Base-by-base conservation (phyloP, 2,888 invertebrate species). In the Flexamia atlantica region DNA sequence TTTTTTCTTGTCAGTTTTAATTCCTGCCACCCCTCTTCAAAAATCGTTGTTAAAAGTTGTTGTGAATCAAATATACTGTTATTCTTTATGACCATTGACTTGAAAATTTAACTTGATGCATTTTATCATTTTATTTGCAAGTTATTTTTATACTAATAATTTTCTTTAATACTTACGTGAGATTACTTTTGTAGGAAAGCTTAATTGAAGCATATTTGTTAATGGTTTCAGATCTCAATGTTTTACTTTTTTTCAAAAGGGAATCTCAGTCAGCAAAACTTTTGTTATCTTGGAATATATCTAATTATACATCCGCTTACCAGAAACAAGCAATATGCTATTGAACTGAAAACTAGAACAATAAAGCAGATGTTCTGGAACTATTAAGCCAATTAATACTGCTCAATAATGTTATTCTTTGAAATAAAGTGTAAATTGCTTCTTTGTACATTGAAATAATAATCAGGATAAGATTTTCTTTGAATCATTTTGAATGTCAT, bases 41-140 rank as follows among this genome's bases (percentile, higher is more conserved):
- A 32, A 20, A 70, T n/a, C n/a, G 70, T 70, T 70, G 36, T 17
- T 40, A 5, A 36, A 32, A 9, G 40, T 40, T 70, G 70, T 40
- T 70, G 32, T 10, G 14, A 70, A 70, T 36, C 23, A 40, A 40
- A 70, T 40, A 40, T 64, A 64, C 64, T 30, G 64, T 64, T 64
- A 28, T 17, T 3, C 28, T 28, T 64, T 64, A 53, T 53, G 53
- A 53, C 53, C 20, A 53, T 53, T 23, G 53, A 23, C 20, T 53
- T 53, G 20, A n/a, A n/a, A n/a, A 53, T 53, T 53, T 53, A 4
- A 20, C 2, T 23, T 7, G 7, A 23, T 10, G 20, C 20, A 53
- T 53, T 23, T 53, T 50, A 9, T 46, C 14, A 3, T 46, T 9
- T 46, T 46, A 17, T 46, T 46, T 3, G 46, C 12, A 46, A 23